Evolutionary conservation across 1,140 invertebrate genomes (phyloP).

Genomic region (Dendroctonus ponderosae): DNA sequence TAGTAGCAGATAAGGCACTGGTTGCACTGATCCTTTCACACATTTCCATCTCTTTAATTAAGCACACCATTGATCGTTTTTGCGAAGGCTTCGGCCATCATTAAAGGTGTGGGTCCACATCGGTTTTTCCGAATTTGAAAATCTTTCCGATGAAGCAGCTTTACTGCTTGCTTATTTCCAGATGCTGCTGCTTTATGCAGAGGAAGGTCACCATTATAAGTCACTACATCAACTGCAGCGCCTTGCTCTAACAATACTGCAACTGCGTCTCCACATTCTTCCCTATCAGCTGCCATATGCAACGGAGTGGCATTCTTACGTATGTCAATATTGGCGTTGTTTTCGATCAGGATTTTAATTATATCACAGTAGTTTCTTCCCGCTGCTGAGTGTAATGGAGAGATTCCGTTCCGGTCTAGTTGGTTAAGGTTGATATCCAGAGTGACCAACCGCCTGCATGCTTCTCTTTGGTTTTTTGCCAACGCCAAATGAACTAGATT

Average conservation of each 20-base stretch:
- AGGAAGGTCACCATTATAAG: too few relatives aligned
- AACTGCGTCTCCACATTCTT: conserved; percentile 11
- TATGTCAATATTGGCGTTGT: conserved; percentile 33
- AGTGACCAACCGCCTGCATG: conserved; percentile 23
- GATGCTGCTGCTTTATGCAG: too few relatives aligned
- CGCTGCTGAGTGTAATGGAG: conserved; percentile 36
- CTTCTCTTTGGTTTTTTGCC: conserved; percentile 13
- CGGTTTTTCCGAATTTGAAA: too few relatives aligned
- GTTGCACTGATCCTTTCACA: background rate
- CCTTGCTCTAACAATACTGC: too few relatives aligned
- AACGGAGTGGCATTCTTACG: conserved; percentile 37
- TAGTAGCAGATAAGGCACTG: background rate
- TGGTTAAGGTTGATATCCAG: conserved; percentile 25
- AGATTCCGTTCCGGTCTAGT: conserved; percentile 25
- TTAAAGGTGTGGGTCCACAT: conserved; percentile 25
- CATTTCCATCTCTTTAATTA: conserved; percentile 17
- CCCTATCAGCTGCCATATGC: conserved; percentile 33
- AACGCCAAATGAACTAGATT: conserved; percentile 34
- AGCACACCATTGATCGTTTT: conserved; percentile 13
- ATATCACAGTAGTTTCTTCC: conserved; percentile 21
- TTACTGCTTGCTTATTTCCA: too few relatives aligned
- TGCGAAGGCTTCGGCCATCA: conserved; percentile 30
- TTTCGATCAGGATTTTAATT: conserved; percentile 28
- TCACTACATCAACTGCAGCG: too few relatives aligned
- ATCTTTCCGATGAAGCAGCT: too few relatives aligned